phyloP scores from a whole-genome alignment of 2,113 vertebrate genomes.

The Burhinus bistriatus region DNA sequence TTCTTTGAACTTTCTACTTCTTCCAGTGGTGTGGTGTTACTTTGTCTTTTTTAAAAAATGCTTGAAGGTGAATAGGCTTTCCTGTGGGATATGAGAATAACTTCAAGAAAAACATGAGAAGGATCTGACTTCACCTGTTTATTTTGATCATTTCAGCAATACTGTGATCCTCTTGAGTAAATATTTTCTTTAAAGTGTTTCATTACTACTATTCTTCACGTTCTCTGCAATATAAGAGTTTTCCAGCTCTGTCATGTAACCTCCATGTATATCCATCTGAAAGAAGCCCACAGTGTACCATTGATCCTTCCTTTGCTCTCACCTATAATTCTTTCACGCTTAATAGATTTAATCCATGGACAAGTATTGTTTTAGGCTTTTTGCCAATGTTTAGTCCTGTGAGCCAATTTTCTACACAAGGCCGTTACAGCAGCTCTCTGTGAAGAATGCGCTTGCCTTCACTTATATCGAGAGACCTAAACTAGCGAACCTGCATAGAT shows the following conservation, averaged over 20 bases:
- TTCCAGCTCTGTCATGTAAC: not conserved
- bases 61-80: not conserved
- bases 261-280: not conserved
- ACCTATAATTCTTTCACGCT: not conserved
- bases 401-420: not conserved
- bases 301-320: not conserved
- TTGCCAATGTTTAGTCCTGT: slow-evolving; percentile 7
- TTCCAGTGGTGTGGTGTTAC: not conserved
- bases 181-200: slow-evolving; percentile 8
- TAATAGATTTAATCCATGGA: slow-evolving; percentile 32
- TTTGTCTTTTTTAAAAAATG: not conserved
- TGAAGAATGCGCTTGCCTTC: not conserved
- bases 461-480: not conserved
- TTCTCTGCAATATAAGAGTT: not conserved
- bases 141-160: slow-evolving; percentile 16
- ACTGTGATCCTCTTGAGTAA: not conserved
- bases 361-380: slow-evolving; percentile 35
- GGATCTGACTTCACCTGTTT: not conserved
- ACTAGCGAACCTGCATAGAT: not conserved
- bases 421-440: not conserved
- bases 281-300: not conserved
- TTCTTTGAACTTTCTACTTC: not conserved
- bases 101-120: not conserved
- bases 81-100: not conserved
- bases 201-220: not conserved